These are phyloP conservation scores for Cygnus olor DNA, from an alignment of 2,797 vertebrate species.

Conservation along the genomic window DNA sequence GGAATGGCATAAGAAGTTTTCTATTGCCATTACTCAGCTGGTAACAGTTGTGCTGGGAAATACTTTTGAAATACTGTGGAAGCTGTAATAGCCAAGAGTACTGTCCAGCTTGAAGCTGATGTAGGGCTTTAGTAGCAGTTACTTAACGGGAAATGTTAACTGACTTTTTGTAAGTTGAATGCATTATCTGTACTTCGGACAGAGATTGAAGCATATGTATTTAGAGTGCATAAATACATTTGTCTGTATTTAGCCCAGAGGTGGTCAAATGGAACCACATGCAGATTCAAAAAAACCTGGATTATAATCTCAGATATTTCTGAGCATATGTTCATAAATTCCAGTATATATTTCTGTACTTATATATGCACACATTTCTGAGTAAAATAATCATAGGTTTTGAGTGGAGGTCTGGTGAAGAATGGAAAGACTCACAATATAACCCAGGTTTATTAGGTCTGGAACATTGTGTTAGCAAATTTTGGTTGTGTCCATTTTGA, in stretches of 20 bases:
- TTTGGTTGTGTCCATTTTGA: background rate
- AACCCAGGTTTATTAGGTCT: background rate
- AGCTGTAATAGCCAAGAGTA: background rate
- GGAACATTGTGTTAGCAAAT: background rate
- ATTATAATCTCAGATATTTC: background rate
- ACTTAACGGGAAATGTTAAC: background rate
- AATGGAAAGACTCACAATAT: background rate
- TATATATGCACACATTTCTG: background rate
- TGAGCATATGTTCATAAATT: background rate
- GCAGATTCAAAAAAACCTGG: background rate
- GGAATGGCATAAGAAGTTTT: background rate
- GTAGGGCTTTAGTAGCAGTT: background rate
- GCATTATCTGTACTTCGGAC: conserved; percentile 12
- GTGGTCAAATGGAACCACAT: accelerated
- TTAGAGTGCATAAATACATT: background rate
- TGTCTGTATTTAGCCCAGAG: background rate
- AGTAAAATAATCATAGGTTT: background rate
- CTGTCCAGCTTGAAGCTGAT: background rate
- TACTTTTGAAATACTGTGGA: background rate
- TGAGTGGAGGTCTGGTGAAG: background rate
- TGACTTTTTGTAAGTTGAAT: conserved; percentile 10
- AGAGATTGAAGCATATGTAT: background rate
- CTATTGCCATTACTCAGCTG: background rate
- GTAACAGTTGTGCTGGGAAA: background rate
- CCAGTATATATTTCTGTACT: background rate